Base-by-base conservation (phyloP, 2,113 vertebrate species). In the Corvus moneduloides region DNA sequence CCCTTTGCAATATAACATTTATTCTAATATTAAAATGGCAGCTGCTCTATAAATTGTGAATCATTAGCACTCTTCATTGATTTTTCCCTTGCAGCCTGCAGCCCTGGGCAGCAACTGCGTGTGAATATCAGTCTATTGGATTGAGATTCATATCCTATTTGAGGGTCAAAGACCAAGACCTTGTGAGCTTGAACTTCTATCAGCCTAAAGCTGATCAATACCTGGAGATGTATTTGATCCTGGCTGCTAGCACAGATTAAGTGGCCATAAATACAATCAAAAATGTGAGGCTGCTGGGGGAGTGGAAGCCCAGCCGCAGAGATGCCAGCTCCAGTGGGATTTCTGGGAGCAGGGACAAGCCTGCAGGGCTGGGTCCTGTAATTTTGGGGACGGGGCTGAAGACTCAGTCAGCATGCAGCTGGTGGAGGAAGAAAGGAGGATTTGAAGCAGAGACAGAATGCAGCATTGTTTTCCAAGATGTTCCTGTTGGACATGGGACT, bases 141-240 rank as follows among this genome's bases (percentile, higher is more conserved):
- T 99, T 98, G 99, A 99, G 98, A 99, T 99, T 99, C 99, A 99
- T 99, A 98, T 97, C 98, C 99, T 99, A 99, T 99, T 99, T 99
- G 99, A 98, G 98, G 99, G 99, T 99, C 99, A 99, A 98, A 98
- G 99, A 98, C 98, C 98, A 77, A 97, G 98, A 98, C 98, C 97
- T 97, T 93, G 39, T 95, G 97, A 94, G 97, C 97, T 97, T 98
- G 98, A 97, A 98, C 97, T 98, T 98, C 98, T 97, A 97, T 98
- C 97, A 98, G 98, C 97, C 98, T 96, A 96, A 97, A 97, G 44
- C 98, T 98, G 99, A 99, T 99, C 99, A 98, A 99, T 99, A 99
- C 97, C 84, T 96, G 96, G 95, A 97, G 97, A 98, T 97, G 95
- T 96, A 97, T 97, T 97, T 98, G 99, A 98, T 98, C 97, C 97